Percentiles rank a stretch among this genome's conserved stretches.
phyloP scores from a whole-genome alignment of 2,113 vertebrate genomes.

The Dromiciops gliroides region DNA sequence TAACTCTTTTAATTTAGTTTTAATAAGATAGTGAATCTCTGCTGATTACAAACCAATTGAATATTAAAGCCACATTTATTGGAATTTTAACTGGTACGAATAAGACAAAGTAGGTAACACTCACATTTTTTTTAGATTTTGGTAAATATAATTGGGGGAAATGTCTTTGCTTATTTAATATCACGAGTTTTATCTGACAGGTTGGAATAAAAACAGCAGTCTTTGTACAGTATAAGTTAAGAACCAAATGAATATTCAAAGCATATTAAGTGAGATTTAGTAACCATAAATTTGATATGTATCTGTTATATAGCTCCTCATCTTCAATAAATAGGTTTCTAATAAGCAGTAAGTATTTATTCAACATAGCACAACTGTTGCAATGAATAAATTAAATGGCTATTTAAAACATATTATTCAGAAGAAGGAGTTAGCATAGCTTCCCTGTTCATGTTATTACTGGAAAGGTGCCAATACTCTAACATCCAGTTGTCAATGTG shows the following conservation, averaged over 20 bases:
- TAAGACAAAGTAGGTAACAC: slow-evolving; percentile 66
- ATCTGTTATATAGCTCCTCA: slow-evolving; percentile 65
- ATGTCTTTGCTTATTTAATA: slow-evolving; percentile 63
- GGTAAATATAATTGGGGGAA: slow-evolving; percentile 60
- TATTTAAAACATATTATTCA: slow-evolving; percentile 57
- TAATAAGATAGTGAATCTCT: slow-evolving; percentile 77
- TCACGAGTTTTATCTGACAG: slow-evolving; percentile 62
- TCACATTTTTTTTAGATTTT: slow-evolving; percentile 67
- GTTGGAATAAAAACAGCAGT: slow-evolving; percentile 52
- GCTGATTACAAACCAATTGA: slow-evolving; percentile 64
- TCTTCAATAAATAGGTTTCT: slow-evolving; percentile 76
- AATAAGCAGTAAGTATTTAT: slow-evolving; percentile 73
- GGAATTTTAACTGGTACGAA: slow-evolving; percentile 56
- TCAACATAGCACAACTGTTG: slow-evolving; percentile 55
- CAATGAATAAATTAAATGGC: slow-evolving; percentile 72
- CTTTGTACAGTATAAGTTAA: slow-evolving; percentile 56
- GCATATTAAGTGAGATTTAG: slow-evolving; percentile 71
- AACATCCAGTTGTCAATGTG: not conserved
- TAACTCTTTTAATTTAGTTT: slow-evolving; percentile 76
- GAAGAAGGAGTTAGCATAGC: slow-evolving; percentile 14
- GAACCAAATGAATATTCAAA: slow-evolving; percentile 67
- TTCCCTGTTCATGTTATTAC: not conserved
- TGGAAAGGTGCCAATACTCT: slow-evolving; percentile 12
- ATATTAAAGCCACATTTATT: slow-evolving; percentile 73
- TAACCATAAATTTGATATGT: slow-evolving; percentile 65